Evolutionary conservation across 2,888 invertebrate genomes (phyloP), one percentile per base, ranked within the genome.

Genomic region (Pollenia angustigena): DNA sequence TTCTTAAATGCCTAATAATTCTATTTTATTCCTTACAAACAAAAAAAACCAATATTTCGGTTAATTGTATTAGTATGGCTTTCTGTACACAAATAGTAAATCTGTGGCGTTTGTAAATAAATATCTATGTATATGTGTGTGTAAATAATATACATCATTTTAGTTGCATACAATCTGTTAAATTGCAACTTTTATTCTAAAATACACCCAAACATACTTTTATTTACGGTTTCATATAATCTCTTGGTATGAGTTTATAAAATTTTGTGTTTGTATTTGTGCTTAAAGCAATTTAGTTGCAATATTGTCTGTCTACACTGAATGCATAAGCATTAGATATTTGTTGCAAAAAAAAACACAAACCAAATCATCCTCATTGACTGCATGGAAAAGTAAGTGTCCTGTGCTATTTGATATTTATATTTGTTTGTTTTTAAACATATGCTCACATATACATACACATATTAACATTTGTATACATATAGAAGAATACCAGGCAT

Each of bases 241-340:
- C 32, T 32, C 6, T 68, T 46, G 48, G 62, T 81, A 60, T 66
- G 48, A 60, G 69, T 88, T 87, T 87, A 88, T 85, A 85, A 87
- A 87, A 32, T 32, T 32, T 88, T 88, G 82, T 85, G 81, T 86
- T 82, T 82, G 88, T 80, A 78, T 87, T 81, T 85, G 86, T 62
- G 76, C 85, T 81, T 50, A 64, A 76, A 64, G 85, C 85, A 71
- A 85, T 81, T 80, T 64, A 16, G n/a, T 10, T 42, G 8, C 42
- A 32, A 32, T 6, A 32, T 32, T 60, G 48, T 60, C 60, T 32
- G 16, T 74, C 58, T 58, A n/a, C 7, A 46, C 10, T 32, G 9
- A 46, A 44, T 62, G 52, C 42, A 18, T 1, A 18, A 64, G 52
- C 42, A 42, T 60, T 40, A 74, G 58, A 74, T 66, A 69, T 60